Evolutionary conservation across 2,888 invertebrate species (phyloP).

Genomic region (Acrobasis consociella): DNA sequence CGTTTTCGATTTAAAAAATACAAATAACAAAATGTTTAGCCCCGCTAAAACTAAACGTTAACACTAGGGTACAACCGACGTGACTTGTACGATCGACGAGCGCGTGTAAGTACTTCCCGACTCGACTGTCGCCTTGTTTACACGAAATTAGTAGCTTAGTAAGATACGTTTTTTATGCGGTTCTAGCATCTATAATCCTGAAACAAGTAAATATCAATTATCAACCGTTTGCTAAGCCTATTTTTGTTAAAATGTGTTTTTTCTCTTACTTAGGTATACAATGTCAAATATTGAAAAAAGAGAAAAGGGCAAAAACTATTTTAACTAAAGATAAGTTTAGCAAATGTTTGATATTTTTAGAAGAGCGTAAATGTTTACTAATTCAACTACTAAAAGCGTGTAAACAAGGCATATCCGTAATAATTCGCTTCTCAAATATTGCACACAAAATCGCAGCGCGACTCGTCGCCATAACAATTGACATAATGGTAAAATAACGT

Average conservation of each 20-base stretch:
- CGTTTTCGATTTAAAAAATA: conserved; percentile 60
- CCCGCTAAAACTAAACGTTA: conserved; percentile 66
- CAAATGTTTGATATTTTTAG: no score
- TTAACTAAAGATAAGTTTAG: no score
- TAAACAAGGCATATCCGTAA: not conserved
- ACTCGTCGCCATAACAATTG: conserved; percentile 61
- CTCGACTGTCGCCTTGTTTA: conserved; percentile 21
- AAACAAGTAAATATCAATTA: no score
- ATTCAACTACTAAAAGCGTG: not conserved
- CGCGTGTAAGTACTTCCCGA: conserved; percentile 22
- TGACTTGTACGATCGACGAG: conserved; percentile 54
- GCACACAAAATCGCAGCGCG: conserved; percentile 34
- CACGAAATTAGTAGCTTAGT: not conserved
- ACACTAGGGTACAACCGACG: conserved; percentile 70
- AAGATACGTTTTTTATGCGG: not conserved
- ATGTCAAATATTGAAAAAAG: no score
- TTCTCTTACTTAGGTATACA: no score
- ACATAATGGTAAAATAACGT: conserved; percentile 71
- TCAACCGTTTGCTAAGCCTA: no score
- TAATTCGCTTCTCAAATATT: conserved; percentile 24
- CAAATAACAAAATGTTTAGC: conserved; percentile 67
- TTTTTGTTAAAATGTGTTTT: no score
- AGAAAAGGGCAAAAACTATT: no score
- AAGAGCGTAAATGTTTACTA: no score
- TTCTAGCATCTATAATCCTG: no score